phyloP scores from a whole-genome alignment of 1,140 invertebrate genomes.

The Artemia franciscana region DNA sequence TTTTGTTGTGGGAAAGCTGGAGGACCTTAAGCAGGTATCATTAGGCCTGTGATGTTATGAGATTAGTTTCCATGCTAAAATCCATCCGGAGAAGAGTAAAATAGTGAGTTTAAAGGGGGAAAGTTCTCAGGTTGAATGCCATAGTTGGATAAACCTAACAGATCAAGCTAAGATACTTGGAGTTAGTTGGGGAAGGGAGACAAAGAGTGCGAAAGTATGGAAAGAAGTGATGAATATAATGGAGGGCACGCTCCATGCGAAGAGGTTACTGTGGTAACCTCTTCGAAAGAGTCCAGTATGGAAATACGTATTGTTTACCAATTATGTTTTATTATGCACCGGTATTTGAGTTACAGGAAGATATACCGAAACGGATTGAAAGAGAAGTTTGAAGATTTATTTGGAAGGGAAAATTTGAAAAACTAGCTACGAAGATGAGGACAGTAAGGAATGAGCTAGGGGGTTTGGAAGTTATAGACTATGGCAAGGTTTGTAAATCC shows the following conservation, averaged over 20 bases:
- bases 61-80: neutral
- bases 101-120: neutral
- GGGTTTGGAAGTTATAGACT: too few relatives aligned
- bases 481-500: too few relatives aligned
- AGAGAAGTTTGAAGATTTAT: too few relatives aligned
- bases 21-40: neutral
- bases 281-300: neutral
- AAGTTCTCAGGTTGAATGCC: neutral
- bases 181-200: neutral
- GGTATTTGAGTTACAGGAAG: neutral
- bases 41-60: neutral
- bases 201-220: neutral
- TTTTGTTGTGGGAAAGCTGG: neutral
- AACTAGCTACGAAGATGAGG: neutral
- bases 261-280: neutral
- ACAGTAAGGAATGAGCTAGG: neutral
- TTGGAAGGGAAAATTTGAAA: too few relatives aligned
- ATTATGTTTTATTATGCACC: too few relatives aligned
- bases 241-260: neutral
- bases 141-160: neutral
- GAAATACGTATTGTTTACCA: too few relatives aligned
- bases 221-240: neutral
- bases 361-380: neutral
- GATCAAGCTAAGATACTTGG: neutral
- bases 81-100: neutral